Conservation (phyloP, 2,888 invertebrate genomes). For the Germaria angustata region DNA sequence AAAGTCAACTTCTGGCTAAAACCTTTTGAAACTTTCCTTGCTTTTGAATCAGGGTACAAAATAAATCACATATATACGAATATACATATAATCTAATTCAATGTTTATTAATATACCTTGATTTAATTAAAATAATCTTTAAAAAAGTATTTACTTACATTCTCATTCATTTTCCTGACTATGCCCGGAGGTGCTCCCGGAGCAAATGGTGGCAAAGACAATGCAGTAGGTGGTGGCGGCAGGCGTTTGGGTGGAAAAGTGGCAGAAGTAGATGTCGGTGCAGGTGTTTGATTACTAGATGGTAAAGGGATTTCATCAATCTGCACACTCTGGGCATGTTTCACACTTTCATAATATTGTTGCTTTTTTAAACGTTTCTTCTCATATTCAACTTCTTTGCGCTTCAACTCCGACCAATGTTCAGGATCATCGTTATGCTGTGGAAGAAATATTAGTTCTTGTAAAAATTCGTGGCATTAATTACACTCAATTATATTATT, state of each 20-base stretch:
- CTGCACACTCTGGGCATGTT: slow-evolving; percentile 96
- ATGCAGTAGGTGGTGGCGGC: slow-evolving; percentile 77
- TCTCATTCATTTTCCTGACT: slow-evolving; percentile 86
- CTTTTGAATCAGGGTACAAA: too few relatives aligned
- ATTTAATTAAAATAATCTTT: too few relatives aligned
- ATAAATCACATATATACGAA: too few relatives aligned
- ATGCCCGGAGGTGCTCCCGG: slow-evolving; percentile 85
- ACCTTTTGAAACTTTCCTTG: too few relatives aligned
- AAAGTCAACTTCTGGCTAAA: too few relatives aligned
- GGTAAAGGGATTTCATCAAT: slow-evolving; percentile 97
- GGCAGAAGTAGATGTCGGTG: slow-evolving; percentile 26
- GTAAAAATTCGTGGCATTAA: too few relatives aligned
- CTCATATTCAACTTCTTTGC: slow-evolving; percentile 95
- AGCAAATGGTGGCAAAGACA: slow-evolving; percentile 80
- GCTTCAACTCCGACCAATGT: slow-evolving; percentile 94
- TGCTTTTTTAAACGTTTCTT: slow-evolving; percentile 91
- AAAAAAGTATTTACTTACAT: slow-evolving; percentile 77
- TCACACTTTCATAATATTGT: slow-evolving; percentile 96
- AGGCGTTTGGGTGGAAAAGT: slow-evolving; percentile 73
- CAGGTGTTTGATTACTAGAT: slow-evolving; percentile 58
- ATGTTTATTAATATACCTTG: too few relatives aligned
- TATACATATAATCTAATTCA: too few relatives aligned
- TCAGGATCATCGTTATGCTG: slow-evolving; percentile 98
- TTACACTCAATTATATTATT: too few relatives aligned
- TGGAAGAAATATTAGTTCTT: slow-evolving; percentile 16